These are phyloP conservation scores for Pseudomyrmex cubaensis DNA, from an alignment of 1,140 invertebrate genomes.

Conservation along the genomic window DNA sequence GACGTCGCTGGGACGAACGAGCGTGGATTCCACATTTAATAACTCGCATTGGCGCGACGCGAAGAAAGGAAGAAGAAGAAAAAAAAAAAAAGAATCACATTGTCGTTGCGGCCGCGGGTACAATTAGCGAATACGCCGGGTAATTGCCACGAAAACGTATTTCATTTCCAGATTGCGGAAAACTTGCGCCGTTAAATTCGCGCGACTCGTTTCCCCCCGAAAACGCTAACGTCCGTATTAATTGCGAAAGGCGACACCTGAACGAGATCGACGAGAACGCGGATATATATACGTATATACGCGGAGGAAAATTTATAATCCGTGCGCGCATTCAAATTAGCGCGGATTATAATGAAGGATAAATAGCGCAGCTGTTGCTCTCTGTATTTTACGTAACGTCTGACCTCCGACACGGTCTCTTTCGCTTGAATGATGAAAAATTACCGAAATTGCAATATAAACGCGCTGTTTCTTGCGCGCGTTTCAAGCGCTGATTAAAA, in stretches of 20 bases:
- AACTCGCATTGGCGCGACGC: slow-evolving; percentile 35
- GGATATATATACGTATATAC: too few species aligned
- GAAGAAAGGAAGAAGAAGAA: neutral
- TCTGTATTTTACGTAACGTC: neutral
- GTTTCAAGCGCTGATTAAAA: neutral
- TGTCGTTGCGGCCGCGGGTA: slow-evolving; percentile 6
- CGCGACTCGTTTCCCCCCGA: slow-evolving; percentile 28
- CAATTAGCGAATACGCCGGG: slow-evolving; percentile 46
- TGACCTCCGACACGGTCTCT: neutral
- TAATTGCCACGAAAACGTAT: slow-evolving; percentile 46
- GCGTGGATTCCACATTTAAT: slow-evolving; percentile 36
- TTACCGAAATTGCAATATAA: neutral
- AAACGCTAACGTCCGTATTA: slow-evolving; percentile 47
- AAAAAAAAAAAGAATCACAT: neutral
- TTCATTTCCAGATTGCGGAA: slow-evolving; percentile 11
- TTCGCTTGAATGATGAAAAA: neutral
- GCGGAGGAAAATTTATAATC: slow-evolving; percentile 2
- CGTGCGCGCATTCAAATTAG: slow-evolving; percentile 8
- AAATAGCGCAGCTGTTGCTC: slow-evolving; percentile 5
- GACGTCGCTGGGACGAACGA: neutral
- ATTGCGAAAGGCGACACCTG: slow-evolving; percentile 46
- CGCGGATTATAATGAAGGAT: neutral
- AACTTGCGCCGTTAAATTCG: slow-evolving; percentile 49
- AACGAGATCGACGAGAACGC: slow-evolving; percentile 11
- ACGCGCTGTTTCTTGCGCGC: too few species aligned